Conservation (phyloP, 2,888 invertebrate species). For the Subacronicta megacephala region DNA sequence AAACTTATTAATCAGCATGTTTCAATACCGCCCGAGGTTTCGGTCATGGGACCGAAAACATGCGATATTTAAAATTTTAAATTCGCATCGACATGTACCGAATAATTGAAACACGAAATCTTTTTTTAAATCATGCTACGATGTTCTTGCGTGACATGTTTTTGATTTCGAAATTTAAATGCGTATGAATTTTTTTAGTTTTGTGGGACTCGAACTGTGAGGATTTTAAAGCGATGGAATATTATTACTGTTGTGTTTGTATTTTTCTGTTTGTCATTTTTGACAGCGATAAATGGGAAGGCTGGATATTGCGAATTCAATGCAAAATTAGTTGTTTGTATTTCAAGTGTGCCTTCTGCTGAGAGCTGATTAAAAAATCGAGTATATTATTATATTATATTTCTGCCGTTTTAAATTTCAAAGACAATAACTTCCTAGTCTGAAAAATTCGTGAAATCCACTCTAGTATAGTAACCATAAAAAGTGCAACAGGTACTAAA, state of each 20-base stretch:
- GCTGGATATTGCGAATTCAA: no score
- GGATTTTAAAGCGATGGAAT: background rate
- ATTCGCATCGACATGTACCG: conserved; percentile 44
- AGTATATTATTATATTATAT: no score
- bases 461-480: background rate
- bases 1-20: conserved; percentile 30
- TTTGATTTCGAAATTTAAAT: conserved; percentile 34
- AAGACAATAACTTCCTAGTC: no score
- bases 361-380: no score
- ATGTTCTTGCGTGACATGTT: conserved; percentile 31
- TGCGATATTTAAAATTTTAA: conserved; percentile 56
- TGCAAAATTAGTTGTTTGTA: no score
- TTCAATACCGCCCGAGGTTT: conserved; percentile 36
- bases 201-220: background rate
- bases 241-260: background rate
- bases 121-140: conserved; percentile 39
- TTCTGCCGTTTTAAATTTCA: no score
- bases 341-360: no score
- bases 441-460: background rate
- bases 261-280: background rate
- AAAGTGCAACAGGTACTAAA: conserved; percentile 13
- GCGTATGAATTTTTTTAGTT: conserved; percentile 7
- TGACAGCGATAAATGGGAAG: no score
- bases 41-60: conserved; percentile 21
- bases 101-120: conserved; percentile 55